phyloP scores from a whole-genome alignment of 2,113 vertebrate species.

The Irena cyanogastra region DNA sequence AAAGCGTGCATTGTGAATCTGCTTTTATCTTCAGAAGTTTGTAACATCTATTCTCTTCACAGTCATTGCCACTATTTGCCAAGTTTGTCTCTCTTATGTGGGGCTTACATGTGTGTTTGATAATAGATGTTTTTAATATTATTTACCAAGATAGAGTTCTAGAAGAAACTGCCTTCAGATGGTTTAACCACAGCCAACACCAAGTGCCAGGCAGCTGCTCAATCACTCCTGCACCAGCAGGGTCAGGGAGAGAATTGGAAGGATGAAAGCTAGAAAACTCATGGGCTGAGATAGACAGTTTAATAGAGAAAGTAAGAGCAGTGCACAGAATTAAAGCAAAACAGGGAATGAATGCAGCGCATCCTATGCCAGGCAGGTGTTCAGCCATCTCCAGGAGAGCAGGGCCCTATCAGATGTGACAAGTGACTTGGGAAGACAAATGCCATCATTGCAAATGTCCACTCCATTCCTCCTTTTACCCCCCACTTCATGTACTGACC shows the following conservation, averaged over 20 bases:
- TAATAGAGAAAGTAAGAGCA: background rate
- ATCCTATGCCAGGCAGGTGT: background rate
- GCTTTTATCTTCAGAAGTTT: background rate
- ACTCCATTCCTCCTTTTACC: background rate
- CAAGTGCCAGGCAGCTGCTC: background rate
- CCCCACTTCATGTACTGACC: background rate
- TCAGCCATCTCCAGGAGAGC: background rate
- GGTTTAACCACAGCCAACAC: background rate
- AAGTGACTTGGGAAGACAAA: background rate
- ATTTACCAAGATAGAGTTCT: background rate
- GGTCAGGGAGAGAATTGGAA: background rate
- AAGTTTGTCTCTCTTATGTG: background rate
- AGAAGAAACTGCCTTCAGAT: background rate
- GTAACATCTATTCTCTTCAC: background rate
- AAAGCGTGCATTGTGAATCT: background rate
- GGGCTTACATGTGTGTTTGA: background rate
- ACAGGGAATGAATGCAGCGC: background rate
- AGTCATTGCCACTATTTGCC: background rate
- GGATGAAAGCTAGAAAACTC: background rate
- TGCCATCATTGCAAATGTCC: background rate
- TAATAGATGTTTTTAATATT: background rate
- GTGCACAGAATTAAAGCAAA: background rate
- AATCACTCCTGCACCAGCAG: background rate
- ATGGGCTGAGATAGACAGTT: background rate
- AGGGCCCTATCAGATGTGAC: rapidly evolving